These are phyloP conservation scores for Galaxea fascicularis DNA, from an alignment of 92 coral and sea anemone genomes.

Conservation along the genomic window DNA sequence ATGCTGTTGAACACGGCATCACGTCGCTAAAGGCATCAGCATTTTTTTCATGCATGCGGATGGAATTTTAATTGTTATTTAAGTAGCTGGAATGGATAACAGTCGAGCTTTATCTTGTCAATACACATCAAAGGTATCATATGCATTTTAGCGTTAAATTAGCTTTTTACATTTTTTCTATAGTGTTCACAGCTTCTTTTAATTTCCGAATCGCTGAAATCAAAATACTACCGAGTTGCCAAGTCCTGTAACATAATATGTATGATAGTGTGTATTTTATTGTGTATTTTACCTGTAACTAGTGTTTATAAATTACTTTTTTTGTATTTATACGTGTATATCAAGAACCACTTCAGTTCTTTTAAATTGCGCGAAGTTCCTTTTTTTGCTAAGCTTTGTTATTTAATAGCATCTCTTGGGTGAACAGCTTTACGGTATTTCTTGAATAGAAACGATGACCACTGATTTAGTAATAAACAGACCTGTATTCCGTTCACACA, in stretches of 20 bases:
- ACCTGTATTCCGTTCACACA: too few relatives aligned
- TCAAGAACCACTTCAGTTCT: not conserved
- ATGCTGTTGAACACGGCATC: not conserved
- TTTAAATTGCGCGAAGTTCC: not conserved
- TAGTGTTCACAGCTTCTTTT: not conserved
- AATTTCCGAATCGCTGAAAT: not conserved
- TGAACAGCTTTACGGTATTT: too few relatives aligned
- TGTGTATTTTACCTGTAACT: not conserved
- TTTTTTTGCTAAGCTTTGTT: not conserved
- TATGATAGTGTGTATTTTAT: not conserved
- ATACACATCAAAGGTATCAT: too few relatives aligned
- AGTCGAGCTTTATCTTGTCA: too few relatives aligned
- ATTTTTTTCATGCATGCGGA: not conserved
- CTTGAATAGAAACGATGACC: too few relatives aligned
- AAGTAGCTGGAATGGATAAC: not conserved
- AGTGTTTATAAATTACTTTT: not conserved
- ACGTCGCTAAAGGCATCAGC: not conserved
- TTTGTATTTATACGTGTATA: conserved; percentile 1
- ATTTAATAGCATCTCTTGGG: too few relatives aligned
- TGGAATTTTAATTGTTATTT: not conserved
- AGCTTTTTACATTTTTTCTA: not conserved
- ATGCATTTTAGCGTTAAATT: too few relatives aligned
- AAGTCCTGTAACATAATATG: conserved; percentile 10
- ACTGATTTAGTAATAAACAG: too few relatives aligned
- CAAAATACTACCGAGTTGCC: not conserved